Percentiles rank a stretch among this genome's conserved stretches.
Evolutionary conservation across 2,888 invertebrate genomes (phyloP).

Genomic region (Hypena proboscidalis): DNA sequence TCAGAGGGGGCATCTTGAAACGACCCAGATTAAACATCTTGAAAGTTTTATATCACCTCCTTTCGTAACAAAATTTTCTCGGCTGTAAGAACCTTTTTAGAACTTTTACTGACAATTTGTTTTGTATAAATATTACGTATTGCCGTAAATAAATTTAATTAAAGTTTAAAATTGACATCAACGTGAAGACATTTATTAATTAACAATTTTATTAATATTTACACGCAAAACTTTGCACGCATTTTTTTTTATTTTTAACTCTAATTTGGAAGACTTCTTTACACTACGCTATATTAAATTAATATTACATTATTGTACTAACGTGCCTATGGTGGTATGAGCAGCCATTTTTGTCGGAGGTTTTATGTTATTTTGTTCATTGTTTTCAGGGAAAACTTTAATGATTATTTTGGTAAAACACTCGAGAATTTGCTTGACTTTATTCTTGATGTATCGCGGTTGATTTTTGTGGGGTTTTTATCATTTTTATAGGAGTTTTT

Average conservation of each 20-base stretch:
- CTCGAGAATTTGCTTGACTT: conserved; percentile 34
- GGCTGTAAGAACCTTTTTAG: conserved; percentile 12
- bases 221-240: conserved; percentile 35
- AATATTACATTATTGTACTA: conserved; percentile 59
- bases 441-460: conserved; percentile 34
- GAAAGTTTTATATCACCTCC: conserved; percentile 4
- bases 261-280: conserved; percentile 81
- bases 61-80: background rate
- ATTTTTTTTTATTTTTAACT: conserved; percentile 35
- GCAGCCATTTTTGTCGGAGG: conserved; percentile 64
- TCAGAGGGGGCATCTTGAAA: conserved; percentile 89
- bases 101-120: conserved; percentile 14
- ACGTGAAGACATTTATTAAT: conserved; percentile 50
- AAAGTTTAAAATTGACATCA: conserved; percentile 41
- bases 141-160: conserved; percentile 19
- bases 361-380: conserved; percentile 39
- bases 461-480: conserved; percentile 52
- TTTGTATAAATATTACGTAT: conserved; percentile 18
- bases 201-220: conserved; percentile 28
- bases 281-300: conserved; percentile 58
- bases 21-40: conserved; percentile 80
- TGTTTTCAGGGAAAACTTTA: conserved; percentile 14
- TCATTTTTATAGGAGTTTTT: conserved; percentile 63
- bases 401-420: conserved; percentile 27
- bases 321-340: conserved; percentile 44